Conservation (phyloP, 1,140 invertebrate species). For the Drosophila leontia region DNA sequence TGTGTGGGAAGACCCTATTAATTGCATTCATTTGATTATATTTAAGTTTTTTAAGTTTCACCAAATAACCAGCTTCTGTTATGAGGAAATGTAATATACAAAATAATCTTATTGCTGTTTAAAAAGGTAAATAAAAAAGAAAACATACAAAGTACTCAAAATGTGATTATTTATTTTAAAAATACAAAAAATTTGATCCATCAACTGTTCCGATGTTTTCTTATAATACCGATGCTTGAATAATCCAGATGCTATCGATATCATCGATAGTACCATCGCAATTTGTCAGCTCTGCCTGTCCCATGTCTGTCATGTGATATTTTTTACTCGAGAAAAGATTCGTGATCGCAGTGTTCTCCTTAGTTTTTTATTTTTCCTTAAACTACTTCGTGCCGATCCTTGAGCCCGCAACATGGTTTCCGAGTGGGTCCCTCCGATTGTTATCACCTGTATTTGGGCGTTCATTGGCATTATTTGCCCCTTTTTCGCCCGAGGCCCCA, state of each 20-base stretch:
- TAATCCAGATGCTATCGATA: neutral
- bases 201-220: too few relatives aligned
- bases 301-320: constrained; percentile 80
- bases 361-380: constrained; percentile 49
- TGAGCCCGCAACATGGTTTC: constrained; percentile 89
- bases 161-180: too few relatives aligned
- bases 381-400: constrained; percentile 35
- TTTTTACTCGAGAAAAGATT: constrained; percentile 64
- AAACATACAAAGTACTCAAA: too few relatives aligned
- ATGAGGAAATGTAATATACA: too few relatives aligned
- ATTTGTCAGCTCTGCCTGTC: constrained; percentile 13
- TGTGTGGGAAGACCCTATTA: too few relatives aligned
- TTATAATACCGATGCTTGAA: neutral
- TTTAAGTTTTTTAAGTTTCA: too few relatives aligned
- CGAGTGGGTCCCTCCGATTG: constrained; percentile 89
- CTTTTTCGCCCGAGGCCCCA: constrained; percentile 94
- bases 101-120: too few relatives aligned
- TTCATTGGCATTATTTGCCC: constrained; percentile 93
- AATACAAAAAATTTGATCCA: too few relatives aligned
- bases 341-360: constrained; percentile 57
- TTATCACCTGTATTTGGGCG: constrained; percentile 93
- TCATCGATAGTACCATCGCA: constrained; percentile 2
- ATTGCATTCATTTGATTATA: too few relatives aligned
- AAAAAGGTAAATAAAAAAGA: too few relatives aligned
- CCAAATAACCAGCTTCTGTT: too few relatives aligned